Percentiles rank a stretch among this genome's conserved stretches.
Conservation (phyloP, 2,113 vertebrate genomes). For the Sus scrofa region DNA sequence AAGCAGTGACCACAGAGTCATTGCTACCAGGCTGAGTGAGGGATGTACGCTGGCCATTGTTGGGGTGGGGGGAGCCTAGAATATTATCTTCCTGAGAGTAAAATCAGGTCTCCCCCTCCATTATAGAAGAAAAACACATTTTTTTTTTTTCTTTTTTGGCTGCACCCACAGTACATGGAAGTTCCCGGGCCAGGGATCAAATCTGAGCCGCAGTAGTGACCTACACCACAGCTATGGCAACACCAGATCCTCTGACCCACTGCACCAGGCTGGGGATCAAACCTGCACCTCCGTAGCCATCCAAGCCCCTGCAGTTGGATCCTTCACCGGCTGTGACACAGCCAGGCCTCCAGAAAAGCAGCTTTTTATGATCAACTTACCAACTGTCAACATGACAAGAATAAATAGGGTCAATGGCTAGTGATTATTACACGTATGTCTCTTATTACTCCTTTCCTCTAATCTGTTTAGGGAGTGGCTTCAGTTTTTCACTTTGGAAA, state of each 20-base stretch:
- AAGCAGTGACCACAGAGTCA: neutral
- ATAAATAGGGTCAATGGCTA: neutral
- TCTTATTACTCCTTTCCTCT: neutral
- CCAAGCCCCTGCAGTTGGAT: too few species aligned
- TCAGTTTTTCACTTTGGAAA: neutral
- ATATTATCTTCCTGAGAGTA: too few species aligned
- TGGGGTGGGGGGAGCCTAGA: neutral
- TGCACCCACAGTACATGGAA: too few species aligned
- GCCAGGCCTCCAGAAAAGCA: neutral
- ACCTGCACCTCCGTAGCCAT: too few species aligned
- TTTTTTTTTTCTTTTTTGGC: too few species aligned
- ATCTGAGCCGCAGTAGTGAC: too few species aligned
- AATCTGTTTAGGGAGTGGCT: neutral
- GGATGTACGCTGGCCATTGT: neutral
- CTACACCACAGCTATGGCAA: too few species aligned
- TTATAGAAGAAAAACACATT: neutral
- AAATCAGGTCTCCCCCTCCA: neutral
- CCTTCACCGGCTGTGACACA: too few species aligned
- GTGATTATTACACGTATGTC: neutral
- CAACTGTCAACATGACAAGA: neutral
- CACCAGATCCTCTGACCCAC: too few species aligned
- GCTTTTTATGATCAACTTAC: neutral
- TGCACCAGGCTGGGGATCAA: too few species aligned
- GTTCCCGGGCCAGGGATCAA: too few species aligned
- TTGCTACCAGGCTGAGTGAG: neutral